These are phyloP conservation scores for Fabriciana adippe DNA, from an alignment of 2,888 invertebrate genomes.

Conservation along the genomic window DNA sequence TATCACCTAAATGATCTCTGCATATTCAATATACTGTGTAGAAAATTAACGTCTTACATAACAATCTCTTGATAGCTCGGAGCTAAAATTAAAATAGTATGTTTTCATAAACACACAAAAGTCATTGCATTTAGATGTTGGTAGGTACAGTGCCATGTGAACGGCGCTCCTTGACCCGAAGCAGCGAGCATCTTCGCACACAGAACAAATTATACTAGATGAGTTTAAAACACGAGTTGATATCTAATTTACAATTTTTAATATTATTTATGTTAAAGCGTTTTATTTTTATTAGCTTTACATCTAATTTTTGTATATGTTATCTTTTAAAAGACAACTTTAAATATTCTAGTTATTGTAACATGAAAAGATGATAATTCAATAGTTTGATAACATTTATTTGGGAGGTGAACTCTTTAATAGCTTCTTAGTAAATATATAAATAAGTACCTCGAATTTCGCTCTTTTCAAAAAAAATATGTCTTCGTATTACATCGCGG, in stretches of 20 bases:
- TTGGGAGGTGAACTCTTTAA: no score
- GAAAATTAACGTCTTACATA: slow-evolving; percentile 14
- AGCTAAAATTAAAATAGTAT: slow-evolving; percentile 44
- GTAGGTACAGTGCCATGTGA: slow-evolving; percentile 52
- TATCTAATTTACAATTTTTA: not conserved
- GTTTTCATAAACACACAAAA: slow-evolving; percentile 43
- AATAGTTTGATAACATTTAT: no score
- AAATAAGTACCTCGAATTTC: no score
- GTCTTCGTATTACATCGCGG: no score
- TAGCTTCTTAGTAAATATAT: no score
- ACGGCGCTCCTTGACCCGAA: slow-evolving; percentile 68
- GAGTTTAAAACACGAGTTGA: slow-evolving; percentile 6
- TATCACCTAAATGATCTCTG: not conserved
- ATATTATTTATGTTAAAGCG: no score
- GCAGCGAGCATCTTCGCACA: slow-evolving; percentile 59
- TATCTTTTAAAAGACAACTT: no score
- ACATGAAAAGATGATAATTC: no score
- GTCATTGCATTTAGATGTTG: slow-evolving; percentile 47
- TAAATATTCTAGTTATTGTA: no score
- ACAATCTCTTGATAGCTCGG: slow-evolving; percentile 19
- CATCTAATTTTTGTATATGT: no score
- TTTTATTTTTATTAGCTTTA: no score
- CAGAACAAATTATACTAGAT: slow-evolving; percentile 45
- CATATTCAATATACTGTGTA: slow-evolving; percentile 11
- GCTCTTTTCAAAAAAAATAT: no score